These are phyloP conservation scores for Eristalis pertinax DNA, from an alignment of 2,888 invertebrate genomes.

Conservation along the genomic window DNA sequence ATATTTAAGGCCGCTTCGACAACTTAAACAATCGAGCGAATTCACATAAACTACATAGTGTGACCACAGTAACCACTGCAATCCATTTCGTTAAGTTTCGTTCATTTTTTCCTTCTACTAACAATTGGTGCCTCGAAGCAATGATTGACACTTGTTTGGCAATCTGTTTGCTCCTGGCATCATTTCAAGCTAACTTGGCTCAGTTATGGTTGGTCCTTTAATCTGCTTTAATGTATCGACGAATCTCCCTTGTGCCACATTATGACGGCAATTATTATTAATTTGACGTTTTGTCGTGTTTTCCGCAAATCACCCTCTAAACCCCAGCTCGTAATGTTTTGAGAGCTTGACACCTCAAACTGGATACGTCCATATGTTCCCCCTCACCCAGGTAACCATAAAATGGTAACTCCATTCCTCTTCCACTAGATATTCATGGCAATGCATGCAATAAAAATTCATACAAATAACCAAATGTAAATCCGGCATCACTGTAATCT, in stretches of 20 bases:
- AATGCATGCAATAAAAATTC: conserved; percentile 80
- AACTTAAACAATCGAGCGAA: too few species aligned
- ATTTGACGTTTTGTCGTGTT: conserved; percentile 61
- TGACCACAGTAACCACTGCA: too few species aligned
- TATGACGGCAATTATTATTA: conserved; percentile 62
- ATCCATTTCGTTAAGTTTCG: too few species aligned
- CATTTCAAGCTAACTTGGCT: too few species aligned
- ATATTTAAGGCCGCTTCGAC: too few species aligned
- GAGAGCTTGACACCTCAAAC: conserved; percentile 36
- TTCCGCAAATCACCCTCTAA: conserved; percentile 52
- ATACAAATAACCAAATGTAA: conserved; percentile 75
- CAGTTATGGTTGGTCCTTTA: too few species aligned
- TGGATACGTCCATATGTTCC: conserved; percentile 13
- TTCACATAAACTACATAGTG: too few species aligned
- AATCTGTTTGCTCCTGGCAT: too few species aligned
- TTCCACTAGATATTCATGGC: conserved; percentile 79
- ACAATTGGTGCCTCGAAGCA: too few species aligned
- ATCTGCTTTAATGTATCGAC: not conserved
- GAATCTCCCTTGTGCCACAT: not conserved
- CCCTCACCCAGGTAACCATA: conserved; percentile 36
- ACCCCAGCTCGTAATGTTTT: conserved; percentile 26
- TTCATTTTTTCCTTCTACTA: too few species aligned
- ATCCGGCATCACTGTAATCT: conserved; percentile 67
- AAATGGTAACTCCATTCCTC: conserved; percentile 37
- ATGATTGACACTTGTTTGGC: too few species aligned